Conservation (phyloP, 2,888 invertebrate species). For the Priapulus caudatus region DNA sequence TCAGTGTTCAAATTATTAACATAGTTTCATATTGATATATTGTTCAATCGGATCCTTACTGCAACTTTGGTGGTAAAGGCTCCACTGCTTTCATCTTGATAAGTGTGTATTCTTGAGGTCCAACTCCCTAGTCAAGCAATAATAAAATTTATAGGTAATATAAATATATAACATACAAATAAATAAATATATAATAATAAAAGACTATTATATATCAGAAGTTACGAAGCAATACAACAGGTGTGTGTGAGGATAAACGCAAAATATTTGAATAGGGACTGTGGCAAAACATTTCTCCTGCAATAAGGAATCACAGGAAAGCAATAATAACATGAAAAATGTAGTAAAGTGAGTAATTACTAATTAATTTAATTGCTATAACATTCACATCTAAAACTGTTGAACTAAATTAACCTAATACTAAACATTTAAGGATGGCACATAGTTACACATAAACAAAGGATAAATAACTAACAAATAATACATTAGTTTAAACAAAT, state of each 20-base stretch:
- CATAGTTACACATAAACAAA: no score
- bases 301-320: background rate
- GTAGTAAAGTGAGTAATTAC: background rate
- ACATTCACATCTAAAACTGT: background rate
- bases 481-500: no score
- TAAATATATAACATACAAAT: slow-evolving; percentile 4
- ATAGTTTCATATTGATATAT: background rate
- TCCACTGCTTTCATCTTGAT: slow-evolving; percentile 76
- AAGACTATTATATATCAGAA: no score
- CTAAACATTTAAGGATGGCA: no score
- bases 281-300: no score
- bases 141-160: slow-evolving; percentile 7
- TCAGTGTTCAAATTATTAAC: background rate
- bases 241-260: no score
- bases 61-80: slow-evolving; percentile 58
- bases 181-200: slow-evolving; percentile 6
- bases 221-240: no score
- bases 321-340: background rate
- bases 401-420: no score
- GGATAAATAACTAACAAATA: no score
- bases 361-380: background rate
- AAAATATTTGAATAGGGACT: no score
- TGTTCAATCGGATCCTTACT: no score
- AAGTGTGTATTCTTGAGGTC: slow-evolving; percentile 92
- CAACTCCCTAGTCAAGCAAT: slow-evolving; percentile 55